Evolutionary conservation across 2,888 invertebrate species (phyloP).

Genomic region (Portevinia maculata): DNA sequence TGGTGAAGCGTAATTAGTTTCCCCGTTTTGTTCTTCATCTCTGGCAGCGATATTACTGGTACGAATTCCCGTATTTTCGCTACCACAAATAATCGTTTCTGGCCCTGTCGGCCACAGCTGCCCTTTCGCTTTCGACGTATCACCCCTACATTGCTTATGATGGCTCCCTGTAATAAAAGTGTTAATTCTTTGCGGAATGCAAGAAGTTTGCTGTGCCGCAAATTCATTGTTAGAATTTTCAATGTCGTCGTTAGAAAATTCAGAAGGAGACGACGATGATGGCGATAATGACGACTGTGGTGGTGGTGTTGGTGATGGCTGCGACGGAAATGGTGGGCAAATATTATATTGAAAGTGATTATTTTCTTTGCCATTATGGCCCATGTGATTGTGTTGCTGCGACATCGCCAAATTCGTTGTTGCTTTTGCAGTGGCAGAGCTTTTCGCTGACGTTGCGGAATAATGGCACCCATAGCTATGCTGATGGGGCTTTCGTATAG

Average conservation of each 20-base stretch:
- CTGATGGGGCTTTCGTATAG: neutral
- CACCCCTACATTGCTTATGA: slow-evolving; percentile 40
- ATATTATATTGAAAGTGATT: slow-evolving; percentile 51
- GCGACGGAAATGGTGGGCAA: slow-evolving; percentile 43
- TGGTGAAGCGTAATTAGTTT: slow-evolving; percentile 51
- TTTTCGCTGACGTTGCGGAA: neutral
- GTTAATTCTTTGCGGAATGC: slow-evolving; percentile 30
- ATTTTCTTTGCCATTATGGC: slow-evolving; percentile 33
- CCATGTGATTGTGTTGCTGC: slow-evolving; percentile 35
- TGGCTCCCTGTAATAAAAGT: slow-evolving; percentile 52
- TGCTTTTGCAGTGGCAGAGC: neutral
- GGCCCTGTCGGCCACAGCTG: neutral
- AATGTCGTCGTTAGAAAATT: slow-evolving; percentile 45
- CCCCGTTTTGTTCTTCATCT: slow-evolving; percentile 9
- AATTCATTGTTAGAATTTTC: slow-evolving; percentile 44
- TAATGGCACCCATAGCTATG: slow-evolving; percentile 10
- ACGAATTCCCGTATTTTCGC: slow-evolving; percentile 23
- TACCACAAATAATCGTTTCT: neutral
- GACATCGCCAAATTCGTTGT: slow-evolving; percentile 4
- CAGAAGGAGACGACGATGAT: slow-evolving; percentile 28
- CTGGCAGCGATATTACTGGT: slow-evolving; percentile 46
- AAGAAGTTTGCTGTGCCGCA: slow-evolving; percentile 38
- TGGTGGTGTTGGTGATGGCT: neutral
- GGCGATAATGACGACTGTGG: slow-evolving; percentile 1
- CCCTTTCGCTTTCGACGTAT: slow-evolving; percentile 27